Evolutionary conservation across 1,140 invertebrate species (phyloP).

Genomic region (Drosophila burlai): DNA sequence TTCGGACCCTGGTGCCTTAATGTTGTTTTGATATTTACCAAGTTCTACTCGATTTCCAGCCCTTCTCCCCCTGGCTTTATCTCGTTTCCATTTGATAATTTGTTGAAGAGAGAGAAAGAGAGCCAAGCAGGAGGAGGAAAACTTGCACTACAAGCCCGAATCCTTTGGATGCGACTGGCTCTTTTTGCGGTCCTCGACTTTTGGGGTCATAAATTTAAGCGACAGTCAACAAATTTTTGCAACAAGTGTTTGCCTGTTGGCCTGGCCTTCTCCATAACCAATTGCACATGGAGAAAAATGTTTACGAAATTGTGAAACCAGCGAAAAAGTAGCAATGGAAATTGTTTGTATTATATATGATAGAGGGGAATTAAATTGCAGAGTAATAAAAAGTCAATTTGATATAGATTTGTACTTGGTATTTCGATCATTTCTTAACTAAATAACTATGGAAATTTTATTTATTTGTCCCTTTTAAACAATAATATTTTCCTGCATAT

Average conservation of each 20-base stretch:
- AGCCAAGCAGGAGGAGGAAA: conserved; percentile 17
- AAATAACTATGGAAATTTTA: neutral
- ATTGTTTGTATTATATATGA: neutral
- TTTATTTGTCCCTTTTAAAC: neutral
- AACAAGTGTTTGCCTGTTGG: conserved; percentile 77
- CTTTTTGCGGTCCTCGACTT: conserved; percentile 29
- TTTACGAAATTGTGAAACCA: neutral
- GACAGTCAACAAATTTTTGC: conserved; percentile 84
- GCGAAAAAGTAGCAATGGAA: neutral
- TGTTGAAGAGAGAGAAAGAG: conserved; percentile 6
- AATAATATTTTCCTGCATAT: neutral
- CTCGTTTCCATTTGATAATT: conserved; percentile 62
- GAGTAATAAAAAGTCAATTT: neutral
- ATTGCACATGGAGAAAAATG: conserved; percentile 5
- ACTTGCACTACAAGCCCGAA: conserved; percentile 37
- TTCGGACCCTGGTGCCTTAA: conserved; percentile 37
- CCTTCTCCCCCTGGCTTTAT: conserved; percentile 15
- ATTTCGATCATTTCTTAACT: neutral
- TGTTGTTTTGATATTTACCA: conserved; percentile 79
- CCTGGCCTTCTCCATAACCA: conserved; percentile 5
- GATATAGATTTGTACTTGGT: neutral
- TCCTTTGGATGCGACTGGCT: conserved; percentile 35
- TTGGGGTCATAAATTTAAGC: conserved; percentile 82
- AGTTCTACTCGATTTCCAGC: conserved; percentile 52
- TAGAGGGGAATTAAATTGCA: too few relatives aligned